Conservation (phyloP, 2,797 vertebrate genomes). For the Limosa lapponica region DNA sequence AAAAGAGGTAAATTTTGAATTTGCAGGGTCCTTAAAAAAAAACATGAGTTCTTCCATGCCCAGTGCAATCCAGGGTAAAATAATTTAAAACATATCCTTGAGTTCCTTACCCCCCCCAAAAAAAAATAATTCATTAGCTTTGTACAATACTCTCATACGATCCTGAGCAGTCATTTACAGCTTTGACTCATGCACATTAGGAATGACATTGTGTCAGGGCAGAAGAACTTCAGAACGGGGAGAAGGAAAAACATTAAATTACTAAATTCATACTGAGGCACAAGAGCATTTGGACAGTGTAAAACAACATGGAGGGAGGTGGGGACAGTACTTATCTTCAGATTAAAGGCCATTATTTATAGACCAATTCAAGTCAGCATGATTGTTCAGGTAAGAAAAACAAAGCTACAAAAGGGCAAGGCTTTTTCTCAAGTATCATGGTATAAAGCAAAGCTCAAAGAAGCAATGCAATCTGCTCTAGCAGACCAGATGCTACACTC, state of each 20-base stretch:
- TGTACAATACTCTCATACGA: neutral
- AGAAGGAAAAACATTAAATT: neutral
- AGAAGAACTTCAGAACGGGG: neutral
- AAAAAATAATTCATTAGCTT: neutral
- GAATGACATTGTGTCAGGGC: neutral
- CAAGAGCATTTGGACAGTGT: neutral
- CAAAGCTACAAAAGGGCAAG: neutral
- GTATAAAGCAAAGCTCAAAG: neutral
- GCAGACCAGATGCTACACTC: neutral
- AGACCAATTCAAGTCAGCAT: neutral
- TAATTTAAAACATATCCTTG: neutral
- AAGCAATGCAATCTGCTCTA: neutral
- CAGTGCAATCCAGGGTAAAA: neutral
- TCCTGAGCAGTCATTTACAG: neutral
- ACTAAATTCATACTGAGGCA: neutral
- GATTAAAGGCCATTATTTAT: neutral
- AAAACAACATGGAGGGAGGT: accelerated
- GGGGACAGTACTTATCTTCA: neutral
- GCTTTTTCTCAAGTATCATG: neutral
- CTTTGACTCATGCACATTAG: neutral
- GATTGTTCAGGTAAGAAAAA: neutral
- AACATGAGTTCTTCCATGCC: accelerated
- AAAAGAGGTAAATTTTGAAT: neutral
- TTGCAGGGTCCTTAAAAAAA: neutral
- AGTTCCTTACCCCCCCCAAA: neutral